These are phyloP conservation scores for Acrocephalus scirpaceus DNA, from an alignment of 2,797 vertebrate genomes.

Conservation along the genomic window DNA sequence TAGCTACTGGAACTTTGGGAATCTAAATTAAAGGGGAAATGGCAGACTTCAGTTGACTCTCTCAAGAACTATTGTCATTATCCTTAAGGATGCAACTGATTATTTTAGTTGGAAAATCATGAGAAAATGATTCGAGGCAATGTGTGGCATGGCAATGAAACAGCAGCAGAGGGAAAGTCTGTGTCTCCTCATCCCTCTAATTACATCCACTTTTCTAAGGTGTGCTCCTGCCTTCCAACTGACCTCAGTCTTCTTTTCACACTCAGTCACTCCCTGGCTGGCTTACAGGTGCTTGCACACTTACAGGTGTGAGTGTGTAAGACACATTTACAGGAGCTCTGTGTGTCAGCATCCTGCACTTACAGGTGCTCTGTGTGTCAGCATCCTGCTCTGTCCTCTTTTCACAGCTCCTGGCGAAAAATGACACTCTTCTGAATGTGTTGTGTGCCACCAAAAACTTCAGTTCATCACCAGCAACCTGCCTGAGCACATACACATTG, in stretches of 20 bases:
- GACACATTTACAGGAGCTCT: background rate
- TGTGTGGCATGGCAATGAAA: background rate
- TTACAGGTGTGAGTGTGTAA: background rate
- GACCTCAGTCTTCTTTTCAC: background rate
- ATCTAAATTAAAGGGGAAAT: background rate
- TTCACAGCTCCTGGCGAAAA: background rate
- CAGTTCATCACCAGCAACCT: fast-evolving
- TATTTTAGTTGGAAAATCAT: background rate
- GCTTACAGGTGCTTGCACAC: background rate
- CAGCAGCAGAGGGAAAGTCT: background rate
- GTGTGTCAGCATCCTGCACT: background rate
- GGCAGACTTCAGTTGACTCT: background rate
- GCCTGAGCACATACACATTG: background rate
- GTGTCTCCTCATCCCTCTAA: background rate
- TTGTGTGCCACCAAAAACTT: background rate
- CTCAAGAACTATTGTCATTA: background rate
- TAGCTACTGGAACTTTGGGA: background rate
- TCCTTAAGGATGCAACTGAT: background rate
- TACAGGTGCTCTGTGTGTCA: fast-evolving
- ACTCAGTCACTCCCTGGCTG: background rate
- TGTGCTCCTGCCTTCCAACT: fast-evolving
- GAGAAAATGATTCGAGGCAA: background rate
- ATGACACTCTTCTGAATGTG: background rate
- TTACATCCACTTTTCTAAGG: background rate
- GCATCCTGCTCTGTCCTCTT: background rate